Percentiles rank a stretch among this genome's conserved stretches.
These are phyloP conservation scores for Caenorhabditis latens DNA, from an alignment of 1,140 invertebrate genomes.

Conservation along the genomic window DNA sequence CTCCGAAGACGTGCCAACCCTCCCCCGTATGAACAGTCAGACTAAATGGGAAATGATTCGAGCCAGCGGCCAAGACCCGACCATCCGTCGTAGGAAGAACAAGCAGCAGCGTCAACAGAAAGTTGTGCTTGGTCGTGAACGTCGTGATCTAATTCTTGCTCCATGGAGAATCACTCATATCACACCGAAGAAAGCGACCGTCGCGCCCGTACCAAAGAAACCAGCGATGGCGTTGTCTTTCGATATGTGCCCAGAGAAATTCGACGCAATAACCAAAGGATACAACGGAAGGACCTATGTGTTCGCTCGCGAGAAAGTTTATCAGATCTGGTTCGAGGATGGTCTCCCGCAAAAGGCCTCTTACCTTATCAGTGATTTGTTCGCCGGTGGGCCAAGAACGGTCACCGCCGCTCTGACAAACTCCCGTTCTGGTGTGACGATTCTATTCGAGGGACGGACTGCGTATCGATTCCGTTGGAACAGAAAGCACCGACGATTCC, in stretches of 20 bases:
- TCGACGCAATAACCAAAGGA: conserved; percentile 65
- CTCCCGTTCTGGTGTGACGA: conserved; percentile 63
- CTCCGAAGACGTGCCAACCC: conserved; percentile 14
- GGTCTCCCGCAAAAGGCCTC: conserved; percentile 65
- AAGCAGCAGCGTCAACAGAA: conserved; percentile 41
- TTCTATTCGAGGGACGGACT: conserved; percentile 56
- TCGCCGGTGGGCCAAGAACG: conserved; percentile 63
- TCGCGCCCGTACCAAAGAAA: neutral
- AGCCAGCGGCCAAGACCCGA: conserved; percentile 12
- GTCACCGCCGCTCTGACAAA: conserved; percentile 67
- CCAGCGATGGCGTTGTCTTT: conserved; percentile 59
- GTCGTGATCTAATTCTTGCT: conserved; percentile 56
- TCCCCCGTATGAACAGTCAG: conserved; percentile 28
- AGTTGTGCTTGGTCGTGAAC: neutral
- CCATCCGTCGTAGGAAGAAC: neutral
- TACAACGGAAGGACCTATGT: conserved; percentile 66
- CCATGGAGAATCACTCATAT: conserved; percentile 61
- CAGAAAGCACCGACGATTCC: conserved; percentile 65
- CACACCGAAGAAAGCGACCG: neutral
- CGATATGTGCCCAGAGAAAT: conserved; percentile 59
- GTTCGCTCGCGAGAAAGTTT: conserved; percentile 64
- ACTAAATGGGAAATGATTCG: conserved; percentile 39
- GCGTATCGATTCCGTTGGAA: conserved; percentile 66
- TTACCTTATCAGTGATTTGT: conserved; percentile 65
- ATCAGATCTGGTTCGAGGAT: conserved; percentile 65